Percentiles rank a stretch among this genome's conserved stretches.
These are phyloP conservation scores for Agrotis segetum DNA, from an alignment of 2,888 invertebrate genomes.

Conservation along the genomic window DNA sequence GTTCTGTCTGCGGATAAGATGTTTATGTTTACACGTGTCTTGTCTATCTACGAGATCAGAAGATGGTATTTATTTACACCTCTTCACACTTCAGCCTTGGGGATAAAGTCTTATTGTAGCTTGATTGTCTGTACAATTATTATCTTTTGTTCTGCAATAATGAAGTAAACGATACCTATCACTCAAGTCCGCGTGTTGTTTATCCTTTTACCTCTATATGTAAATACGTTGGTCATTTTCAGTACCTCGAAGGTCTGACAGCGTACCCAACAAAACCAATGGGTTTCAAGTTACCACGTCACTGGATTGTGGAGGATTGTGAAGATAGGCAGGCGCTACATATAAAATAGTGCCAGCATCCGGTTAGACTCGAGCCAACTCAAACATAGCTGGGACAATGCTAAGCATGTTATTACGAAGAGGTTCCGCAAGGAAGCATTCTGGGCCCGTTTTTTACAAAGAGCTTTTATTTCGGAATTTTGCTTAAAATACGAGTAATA, in stretches of 20 bases:
- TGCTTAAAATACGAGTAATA: background rate
- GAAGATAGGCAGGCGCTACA: background rate
- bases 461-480: no score
- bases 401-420: background rate
- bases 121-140: slow-evolving; percentile 21
- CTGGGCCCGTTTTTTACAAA: slow-evolving; percentile 6
- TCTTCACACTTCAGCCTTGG: slow-evolving; percentile 27
- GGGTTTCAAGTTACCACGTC: background rate
- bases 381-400: background rate
- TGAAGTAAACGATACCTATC: slow-evolving; percentile 13
- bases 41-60: slow-evolving; percentile 52
- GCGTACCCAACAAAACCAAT: background rate
- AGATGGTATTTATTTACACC: slow-evolving; percentile 50
- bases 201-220: background rate
- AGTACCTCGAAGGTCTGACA: background rate
- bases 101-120: slow-evolving; percentile 20
- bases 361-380: background rate
- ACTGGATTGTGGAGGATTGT: background rate
- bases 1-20: slow-evolving; percentile 40
- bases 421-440: slow-evolving; percentile 11
- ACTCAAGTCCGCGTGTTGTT: background rate
- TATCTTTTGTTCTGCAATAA: background rate
- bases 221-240: background rate
- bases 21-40: slow-evolving; percentile 60
- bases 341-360: background rate